Evolutionary conservation across 2,888 invertebrate genomes (phyloP).

Genomic region (Netelia inedita): DNA sequence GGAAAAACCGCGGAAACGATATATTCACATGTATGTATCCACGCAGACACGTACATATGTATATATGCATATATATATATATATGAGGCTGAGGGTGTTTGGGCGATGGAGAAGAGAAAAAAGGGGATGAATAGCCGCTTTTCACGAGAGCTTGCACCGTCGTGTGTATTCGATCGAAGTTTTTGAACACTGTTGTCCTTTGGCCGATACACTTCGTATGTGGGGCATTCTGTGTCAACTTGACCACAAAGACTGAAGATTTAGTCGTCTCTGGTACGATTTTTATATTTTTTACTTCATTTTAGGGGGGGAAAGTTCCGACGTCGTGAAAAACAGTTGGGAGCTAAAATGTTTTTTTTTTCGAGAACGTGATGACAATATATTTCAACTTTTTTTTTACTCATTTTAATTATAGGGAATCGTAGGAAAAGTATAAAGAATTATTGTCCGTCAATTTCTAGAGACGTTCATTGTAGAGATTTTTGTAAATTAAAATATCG

Average conservation of each 20-base stretch:
- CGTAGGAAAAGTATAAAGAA: too few species aligned
- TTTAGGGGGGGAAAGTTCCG: neutral
- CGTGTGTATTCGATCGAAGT: conserved; percentile 26
- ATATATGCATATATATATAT: neutral
- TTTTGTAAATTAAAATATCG: too few species aligned
- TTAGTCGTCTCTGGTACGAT: neutral
- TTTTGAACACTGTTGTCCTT: conserved; percentile 16
- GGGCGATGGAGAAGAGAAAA: conserved; percentile 3
- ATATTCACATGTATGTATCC: conserved; percentile 19
- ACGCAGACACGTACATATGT: too few species aligned
- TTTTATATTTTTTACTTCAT: neutral
- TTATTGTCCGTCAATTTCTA: too few species aligned
- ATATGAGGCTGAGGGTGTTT: neutral
- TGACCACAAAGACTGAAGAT: neutral
- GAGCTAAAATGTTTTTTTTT: too few species aligned
- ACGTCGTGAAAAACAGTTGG: neutral
- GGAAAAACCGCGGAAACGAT: conserved; percentile 44
- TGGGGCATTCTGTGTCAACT: neutral
- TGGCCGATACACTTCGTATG: conserved; percentile 3
- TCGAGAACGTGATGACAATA: too few species aligned
- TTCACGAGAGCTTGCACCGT: conserved; percentile 25
- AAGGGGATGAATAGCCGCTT: conserved; percentile 36
- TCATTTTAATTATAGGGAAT: too few species aligned
- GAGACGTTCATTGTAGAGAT: too few species aligned
- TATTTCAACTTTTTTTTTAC: too few species aligned